Conservation (phyloP, 2,888 invertebrate genomes). For the Amaurobius ferox region DNA sequence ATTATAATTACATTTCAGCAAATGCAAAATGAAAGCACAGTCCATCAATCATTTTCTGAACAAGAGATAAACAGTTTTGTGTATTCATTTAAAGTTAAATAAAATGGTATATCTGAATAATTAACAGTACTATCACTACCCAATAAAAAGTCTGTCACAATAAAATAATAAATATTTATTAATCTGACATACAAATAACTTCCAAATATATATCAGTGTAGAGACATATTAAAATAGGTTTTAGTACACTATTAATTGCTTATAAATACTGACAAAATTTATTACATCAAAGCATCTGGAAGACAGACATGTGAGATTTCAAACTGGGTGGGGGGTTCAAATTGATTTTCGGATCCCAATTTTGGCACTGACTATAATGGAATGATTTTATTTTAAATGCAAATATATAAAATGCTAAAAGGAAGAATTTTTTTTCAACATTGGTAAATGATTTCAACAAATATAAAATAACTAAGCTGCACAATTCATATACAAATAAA, state of each 20-base stretch:
- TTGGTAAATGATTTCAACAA: slow-evolving; percentile 55
- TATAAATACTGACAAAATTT: slow-evolving; percentile 2
- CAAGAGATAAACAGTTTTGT: too few relatives aligned
- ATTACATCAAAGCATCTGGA: background rate
- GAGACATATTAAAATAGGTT: slow-evolving; percentile 9
- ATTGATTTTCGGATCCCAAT: slow-evolving; percentile 9
- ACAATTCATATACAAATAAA: slow-evolving; percentile 30
- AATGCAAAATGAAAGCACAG: too few relatives aligned
- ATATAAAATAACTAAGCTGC: slow-evolving; percentile 52
- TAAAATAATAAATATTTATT: slow-evolving; percentile 18
- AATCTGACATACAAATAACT: background rate
- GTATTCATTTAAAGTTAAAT: too few relatives aligned
- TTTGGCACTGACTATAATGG: slow-evolving; percentile 58
- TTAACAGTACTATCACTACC: too few relatives aligned
- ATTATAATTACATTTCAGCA: too few relatives aligned
- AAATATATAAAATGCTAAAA: background rate
- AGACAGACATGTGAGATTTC: background rate
- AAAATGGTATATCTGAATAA: too few relatives aligned
- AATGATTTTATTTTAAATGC: slow-evolving; percentile 19
- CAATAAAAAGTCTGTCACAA: too few relatives aligned
- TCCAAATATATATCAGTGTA: slow-evolving; percentile 15
- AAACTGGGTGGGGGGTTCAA: background rate
- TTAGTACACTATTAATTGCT: slow-evolving; percentile 3
- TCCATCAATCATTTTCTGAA: too few relatives aligned
- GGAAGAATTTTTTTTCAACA: slow-evolving; percentile 40